Conservation (phyloP, 2,888 invertebrate species). For the Melitaea athalia region DNA sequence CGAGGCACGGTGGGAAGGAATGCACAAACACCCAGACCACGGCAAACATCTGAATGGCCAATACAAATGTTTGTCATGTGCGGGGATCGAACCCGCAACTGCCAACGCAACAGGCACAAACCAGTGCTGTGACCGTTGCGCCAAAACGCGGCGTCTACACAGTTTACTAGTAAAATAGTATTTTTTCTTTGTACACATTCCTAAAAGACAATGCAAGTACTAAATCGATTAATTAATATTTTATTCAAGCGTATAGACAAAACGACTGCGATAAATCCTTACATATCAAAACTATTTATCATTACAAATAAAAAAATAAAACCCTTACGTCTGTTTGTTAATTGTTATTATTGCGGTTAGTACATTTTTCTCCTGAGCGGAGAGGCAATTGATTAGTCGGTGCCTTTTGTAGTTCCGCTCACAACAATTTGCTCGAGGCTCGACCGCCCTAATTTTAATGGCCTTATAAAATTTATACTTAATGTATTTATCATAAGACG, state of each 20-base stretch:
- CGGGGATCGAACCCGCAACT: no score
- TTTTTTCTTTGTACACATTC: not conserved
- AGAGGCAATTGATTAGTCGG: slow-evolving; percentile 78
- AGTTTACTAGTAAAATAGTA: no score
- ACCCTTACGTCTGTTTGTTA: slow-evolving; percentile 28
- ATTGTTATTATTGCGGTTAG: slow-evolving; percentile 43
- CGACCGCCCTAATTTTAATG: slow-evolving; percentile 82
- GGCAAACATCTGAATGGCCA: no score
- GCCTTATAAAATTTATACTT: slow-evolving; percentile 81
- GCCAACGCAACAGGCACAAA: no score
- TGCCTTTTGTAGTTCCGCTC: slow-evolving; percentile 75
- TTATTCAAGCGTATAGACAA: slow-evolving; percentile 1
- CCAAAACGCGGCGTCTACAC: no score
- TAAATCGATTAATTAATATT: not conserved
- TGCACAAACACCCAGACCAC: no score
- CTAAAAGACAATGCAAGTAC: not conserved
- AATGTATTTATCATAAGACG: slow-evolving; percentile 77
- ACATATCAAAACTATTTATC: slow-evolving; percentile 17
- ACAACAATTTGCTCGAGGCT: slow-evolving; percentile 79
- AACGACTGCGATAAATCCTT: slow-evolving; percentile 3
- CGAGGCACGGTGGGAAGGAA: no score
- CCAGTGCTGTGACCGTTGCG: no score
- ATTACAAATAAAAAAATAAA: slow-evolving; percentile 19
- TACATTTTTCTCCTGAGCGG: slow-evolving; percentile 37
- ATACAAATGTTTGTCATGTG: no score